Conservation (phyloP, 2,113 vertebrate species). For the Limnothrissa miodon region DNA sequence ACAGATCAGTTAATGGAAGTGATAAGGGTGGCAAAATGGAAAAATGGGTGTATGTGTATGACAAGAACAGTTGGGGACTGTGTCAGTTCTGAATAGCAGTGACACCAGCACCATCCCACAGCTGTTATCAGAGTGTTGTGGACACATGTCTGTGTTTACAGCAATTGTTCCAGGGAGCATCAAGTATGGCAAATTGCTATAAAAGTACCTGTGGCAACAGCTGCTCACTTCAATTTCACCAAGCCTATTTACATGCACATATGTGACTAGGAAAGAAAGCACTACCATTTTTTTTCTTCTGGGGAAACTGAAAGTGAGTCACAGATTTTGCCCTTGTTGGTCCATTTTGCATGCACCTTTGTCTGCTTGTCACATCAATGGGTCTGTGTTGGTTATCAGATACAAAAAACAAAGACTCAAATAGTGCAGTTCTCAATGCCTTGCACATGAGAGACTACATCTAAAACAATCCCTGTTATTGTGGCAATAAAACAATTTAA, state of each 20-base stretch:
- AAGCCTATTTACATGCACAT: slow-evolving; percentile 20
- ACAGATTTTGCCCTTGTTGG: background rate
- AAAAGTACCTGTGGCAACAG: slow-evolving; percentile 24
- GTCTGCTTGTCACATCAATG: background rate
- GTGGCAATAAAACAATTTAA: background rate
- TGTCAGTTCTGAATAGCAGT: background rate
- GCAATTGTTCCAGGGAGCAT: slow-evolving; percentile 5
- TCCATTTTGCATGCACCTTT: background rate
- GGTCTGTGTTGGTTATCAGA: background rate
- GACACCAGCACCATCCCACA: background rate
- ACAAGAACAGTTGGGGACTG: background rate
- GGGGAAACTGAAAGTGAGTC: background rate
- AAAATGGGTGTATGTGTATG: background rate
- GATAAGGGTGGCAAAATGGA: background rate
- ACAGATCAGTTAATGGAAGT: background rate
- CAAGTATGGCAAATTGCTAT: slow-evolving; percentile 21
- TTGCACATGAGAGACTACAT: background rate
- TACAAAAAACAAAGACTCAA: background rate
- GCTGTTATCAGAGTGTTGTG: background rate
- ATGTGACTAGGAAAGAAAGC: background rate
- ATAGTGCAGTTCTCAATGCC: background rate
- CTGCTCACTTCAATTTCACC: background rate
- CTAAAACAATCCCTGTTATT: background rate
- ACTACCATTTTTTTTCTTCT: background rate
- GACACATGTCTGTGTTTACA: slow-evolving; percentile 9